Evolutionary conservation across 1,140 invertebrate species (phyloP), one percentile per base, ranked within the genome.

Genomic region (Calephelis nemesis): DNA sequence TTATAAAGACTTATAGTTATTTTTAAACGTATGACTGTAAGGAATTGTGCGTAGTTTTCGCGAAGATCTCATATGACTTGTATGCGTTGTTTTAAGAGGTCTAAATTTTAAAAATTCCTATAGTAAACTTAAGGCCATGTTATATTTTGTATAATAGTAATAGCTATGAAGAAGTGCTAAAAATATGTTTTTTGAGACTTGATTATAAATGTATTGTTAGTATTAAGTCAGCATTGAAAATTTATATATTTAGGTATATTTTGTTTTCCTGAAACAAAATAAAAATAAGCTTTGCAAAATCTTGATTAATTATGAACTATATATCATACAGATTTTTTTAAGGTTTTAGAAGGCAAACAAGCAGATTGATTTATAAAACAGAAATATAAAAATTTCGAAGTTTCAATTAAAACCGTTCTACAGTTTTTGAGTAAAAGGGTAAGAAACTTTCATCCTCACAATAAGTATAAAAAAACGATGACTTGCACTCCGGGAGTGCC

Each of bases 1-100:
- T 54, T 54, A 54, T 54, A 54, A 54, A 54, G 52, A 54, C 52
- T 54, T 54, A 54, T 54, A 54, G 52, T 8, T 54, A 52, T 30
- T 54, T 30, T 54, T 54, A 54, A 19, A 58, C 11, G 52, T 58
- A 58, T 58, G 54, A 58, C 10, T 40, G 54, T 58, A 39, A 58
- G 54, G 30, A 30, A 58, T 58, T 8, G 54, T 58, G 30, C 54
- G 54, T 58, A 58, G 54, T 58, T 58, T 58, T 58, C 54, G 30
- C 12, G 11, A 58, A 58, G 54, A 58, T 58, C 54, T 58, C 54
- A 58, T 39, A 58, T 39, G 54, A 30, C 19, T 58, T 39, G 54
- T 58, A 40, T 58, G 54, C 30, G 10, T 58, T 58, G 10, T 58
- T 58, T 58, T 30, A 58, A 58, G 19, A 58, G 54, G 54, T 58